phyloP scores from a whole-genome alignment of 2,888 invertebrate species.

The Panopea generosa region DNA sequence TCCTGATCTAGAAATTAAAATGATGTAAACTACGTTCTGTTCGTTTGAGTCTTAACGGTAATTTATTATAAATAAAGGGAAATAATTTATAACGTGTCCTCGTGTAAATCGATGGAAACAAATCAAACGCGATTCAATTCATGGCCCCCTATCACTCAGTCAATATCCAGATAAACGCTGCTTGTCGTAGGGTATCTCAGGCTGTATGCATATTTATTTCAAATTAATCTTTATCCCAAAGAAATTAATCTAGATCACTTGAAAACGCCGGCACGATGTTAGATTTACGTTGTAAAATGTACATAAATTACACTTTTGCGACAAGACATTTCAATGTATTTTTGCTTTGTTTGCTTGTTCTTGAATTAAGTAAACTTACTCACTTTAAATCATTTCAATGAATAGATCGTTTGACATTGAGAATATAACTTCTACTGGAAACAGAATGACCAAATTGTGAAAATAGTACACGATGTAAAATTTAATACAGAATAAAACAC shows the following conservation, averaged over 20 bases:
- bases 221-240: conserved; percentile 46
- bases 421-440: too few relatives aligned
- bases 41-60: too few relatives aligned
- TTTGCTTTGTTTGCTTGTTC: conserved; percentile 44
- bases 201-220: conserved; percentile 48
- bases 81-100: conserved; percentile 7
- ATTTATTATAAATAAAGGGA: too few relatives aligned
- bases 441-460: too few relatives aligned
- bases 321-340: conserved; percentile 42
- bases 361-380: conserved; percentile 41
- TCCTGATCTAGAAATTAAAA: neutral
- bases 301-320: conserved; percentile 52
- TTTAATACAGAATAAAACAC: too few relatives aligned
- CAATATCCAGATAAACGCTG: conserved; percentile 3
- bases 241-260: conserved; percentile 54
- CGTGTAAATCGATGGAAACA: neutral
- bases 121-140: conserved; percentile 11
- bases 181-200: conserved; percentile 10
- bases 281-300: conserved; percentile 45
- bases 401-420: conserved; percentile 34
- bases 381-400: conserved; percentile 44
- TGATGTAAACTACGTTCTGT: neutral
- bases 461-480: too few relatives aligned
- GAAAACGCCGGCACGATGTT: conserved; percentile 37
- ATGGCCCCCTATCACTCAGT: conserved; percentile 11